Conservation (phyloP, 2,797 vertebrate species). For the Gymnoscopelus braueri region DNA sequence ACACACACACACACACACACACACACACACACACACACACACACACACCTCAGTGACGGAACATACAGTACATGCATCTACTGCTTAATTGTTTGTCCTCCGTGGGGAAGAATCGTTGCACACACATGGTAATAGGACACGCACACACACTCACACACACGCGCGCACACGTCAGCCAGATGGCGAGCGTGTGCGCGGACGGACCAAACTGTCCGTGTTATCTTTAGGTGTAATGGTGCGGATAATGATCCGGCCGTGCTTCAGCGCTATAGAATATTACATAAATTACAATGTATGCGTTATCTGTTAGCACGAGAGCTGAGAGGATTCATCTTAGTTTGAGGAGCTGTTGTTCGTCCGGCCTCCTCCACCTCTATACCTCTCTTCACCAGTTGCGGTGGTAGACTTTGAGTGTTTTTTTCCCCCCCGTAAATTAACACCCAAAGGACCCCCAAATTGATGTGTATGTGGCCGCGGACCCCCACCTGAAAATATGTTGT, state of each 20-base stretch:
- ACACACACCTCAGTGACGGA: not conserved
- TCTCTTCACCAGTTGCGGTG: too few relatives aligned
- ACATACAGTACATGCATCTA: not conserved
- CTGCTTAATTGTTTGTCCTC: not conserved
- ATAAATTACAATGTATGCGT: conserved; percentile 77
- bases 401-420: too few relatives aligned
- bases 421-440: too few relatives aligned
- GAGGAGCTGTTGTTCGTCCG: conserved; percentile 54
- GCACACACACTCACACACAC: conserved; percentile 9
- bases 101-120: not conserved
- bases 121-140: not conserved
- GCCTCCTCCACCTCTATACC: conserved; percentile 5
- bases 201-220: conserved; percentile 76
- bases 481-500: too few relatives aligned
- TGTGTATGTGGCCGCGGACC: too few relatives aligned
- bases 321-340: conserved; percentile 61
- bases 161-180: conserved; percentile 66
- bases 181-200: conserved; percentile 73
- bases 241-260: conserved; percentile 77
- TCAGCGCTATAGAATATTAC: conserved; percentile 67
- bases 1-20: conserved; percentile 15
- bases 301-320: conserved; percentile 59
- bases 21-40: conserved; percentile 9
- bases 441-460: too few relatives aligned
- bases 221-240: conserved; percentile 80